Conservation (phyloP, 2,888 invertebrate genomes). For the Anorthoa munda region DNA sequence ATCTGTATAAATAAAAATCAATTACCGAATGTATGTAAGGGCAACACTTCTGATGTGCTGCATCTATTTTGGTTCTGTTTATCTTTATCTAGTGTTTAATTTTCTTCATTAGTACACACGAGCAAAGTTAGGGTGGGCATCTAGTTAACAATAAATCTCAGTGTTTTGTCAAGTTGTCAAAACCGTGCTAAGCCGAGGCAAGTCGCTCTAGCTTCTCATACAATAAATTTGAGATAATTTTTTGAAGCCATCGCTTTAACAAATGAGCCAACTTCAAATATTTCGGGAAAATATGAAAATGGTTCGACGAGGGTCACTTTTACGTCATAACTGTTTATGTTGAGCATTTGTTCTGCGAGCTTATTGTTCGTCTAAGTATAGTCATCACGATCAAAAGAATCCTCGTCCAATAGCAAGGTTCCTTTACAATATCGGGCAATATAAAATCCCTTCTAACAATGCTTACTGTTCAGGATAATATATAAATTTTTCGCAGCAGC, state of each 20-base stretch:
- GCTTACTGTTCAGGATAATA: conserved; percentile 14
- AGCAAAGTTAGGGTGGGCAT: no score
- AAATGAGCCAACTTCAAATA: conserved; percentile 15
- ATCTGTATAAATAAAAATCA: no score
- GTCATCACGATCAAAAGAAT: conserved; percentile 42
- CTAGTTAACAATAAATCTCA: no score
- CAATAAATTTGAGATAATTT: conserved; percentile 5
- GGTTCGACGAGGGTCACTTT: conserved; percentile 29
- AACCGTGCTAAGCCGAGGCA: not conserved
- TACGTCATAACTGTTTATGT: conserved; percentile 27
- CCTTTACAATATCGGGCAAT: conserved; percentile 30
- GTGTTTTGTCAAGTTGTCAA: not conserved
- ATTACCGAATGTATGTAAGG: no score
- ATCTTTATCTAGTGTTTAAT: no score
- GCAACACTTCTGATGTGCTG: no score
- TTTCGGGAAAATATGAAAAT: conserved; percentile 27
- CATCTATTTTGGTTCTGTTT: no score
- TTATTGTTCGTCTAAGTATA: conserved; percentile 30
- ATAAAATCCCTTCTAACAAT: conserved; percentile 40
- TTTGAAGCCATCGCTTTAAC: not conserved
- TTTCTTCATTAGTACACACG: no score
- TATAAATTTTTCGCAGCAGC: conserved; percentile 15
- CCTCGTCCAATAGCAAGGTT: conserved; percentile 2
- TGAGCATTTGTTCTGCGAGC: conserved; percentile 31
- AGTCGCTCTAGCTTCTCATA: not conserved